Conservation (phyloP, 2,888 invertebrate species). For the Pyrrhosoma nymphula region DNA sequence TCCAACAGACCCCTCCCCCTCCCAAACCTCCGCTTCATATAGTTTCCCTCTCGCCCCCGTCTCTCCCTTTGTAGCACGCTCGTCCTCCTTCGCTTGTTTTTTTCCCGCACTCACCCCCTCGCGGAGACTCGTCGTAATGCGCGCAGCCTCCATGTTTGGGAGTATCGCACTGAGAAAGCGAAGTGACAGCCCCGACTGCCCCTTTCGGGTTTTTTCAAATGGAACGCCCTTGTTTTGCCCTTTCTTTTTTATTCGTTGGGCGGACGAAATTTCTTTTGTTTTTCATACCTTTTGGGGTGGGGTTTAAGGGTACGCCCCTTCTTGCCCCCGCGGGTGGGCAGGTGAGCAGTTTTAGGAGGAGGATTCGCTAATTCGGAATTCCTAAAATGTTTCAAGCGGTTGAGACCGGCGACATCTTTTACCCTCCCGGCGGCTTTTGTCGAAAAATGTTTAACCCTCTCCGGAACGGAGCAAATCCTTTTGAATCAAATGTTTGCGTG, state of each 20-base stretch:
- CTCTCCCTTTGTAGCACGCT: not conserved
- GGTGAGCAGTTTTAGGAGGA: not conserved
- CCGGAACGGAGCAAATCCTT: not conserved
- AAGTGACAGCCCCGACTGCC: not conserved
- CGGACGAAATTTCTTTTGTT: not conserved
- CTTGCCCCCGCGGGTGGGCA: not conserved
- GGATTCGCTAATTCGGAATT: not conserved
- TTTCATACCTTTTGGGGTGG: not conserved
- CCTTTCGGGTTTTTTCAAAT: not conserved
- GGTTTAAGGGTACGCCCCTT: not conserved
- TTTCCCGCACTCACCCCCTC: not conserved
- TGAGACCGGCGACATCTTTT: not conserved
- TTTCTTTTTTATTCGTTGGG: not conserved
- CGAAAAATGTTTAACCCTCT: not conserved
- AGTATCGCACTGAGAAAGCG: not conserved
- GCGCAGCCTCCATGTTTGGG: not conserved
- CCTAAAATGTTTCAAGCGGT: not conserved
- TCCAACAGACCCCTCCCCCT: not conserved
- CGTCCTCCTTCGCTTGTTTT: constrained; percentile 27
- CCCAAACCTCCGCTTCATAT: constrained; percentile 13
- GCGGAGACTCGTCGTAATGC: not conserved
- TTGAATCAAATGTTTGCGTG: too few relatives aligned
- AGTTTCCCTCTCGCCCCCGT: constrained; percentile 70
- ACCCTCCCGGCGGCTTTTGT: not conserved
- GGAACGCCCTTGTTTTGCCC: not conserved